These are phyloP conservation scores for Carettochelys insculpta DNA, from an alignment of 2,113 vertebrate genomes.

Conservation along the genomic window DNA sequence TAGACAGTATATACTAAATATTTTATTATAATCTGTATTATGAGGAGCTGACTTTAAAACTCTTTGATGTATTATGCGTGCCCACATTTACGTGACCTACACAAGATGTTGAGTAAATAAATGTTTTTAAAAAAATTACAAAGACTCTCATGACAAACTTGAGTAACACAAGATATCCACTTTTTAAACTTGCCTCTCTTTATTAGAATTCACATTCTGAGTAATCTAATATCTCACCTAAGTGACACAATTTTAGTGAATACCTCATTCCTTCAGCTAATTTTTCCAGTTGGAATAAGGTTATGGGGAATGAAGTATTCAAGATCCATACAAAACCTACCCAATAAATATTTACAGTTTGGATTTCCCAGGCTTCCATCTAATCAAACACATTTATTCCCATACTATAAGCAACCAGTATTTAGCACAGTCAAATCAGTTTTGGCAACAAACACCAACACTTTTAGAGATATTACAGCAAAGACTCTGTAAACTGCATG, in stretches of 20 bases:
- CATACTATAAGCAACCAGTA: background rate
- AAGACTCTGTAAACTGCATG: rapidly evolving
- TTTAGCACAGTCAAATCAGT: background rate
- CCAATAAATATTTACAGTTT: background rate
- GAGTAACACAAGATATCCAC: background rate
- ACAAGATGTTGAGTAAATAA: background rate
- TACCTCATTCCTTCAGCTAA: background rate
- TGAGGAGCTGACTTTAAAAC: background rate
- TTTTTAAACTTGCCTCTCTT: background rate
- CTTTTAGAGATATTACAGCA: background rate
- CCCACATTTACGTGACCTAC: background rate
- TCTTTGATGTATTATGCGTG: background rate
- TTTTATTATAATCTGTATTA: background rate
- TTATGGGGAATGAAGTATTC: background rate
- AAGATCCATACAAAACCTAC: background rate
- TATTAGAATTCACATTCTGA: background rate
- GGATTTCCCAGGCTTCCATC: background rate
- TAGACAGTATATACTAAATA: background rate
- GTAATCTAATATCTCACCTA: background rate
- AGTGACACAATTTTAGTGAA: background rate
- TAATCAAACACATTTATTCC: background rate
- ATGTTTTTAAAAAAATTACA: background rate
- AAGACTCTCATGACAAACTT: background rate
- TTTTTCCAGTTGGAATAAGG: background rate
- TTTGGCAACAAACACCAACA: background rate